These are phyloP conservation scores for Antheraea yamamai DNA, from an alignment of 2,888 invertebrate genomes.

Conservation along the genomic window DNA sequence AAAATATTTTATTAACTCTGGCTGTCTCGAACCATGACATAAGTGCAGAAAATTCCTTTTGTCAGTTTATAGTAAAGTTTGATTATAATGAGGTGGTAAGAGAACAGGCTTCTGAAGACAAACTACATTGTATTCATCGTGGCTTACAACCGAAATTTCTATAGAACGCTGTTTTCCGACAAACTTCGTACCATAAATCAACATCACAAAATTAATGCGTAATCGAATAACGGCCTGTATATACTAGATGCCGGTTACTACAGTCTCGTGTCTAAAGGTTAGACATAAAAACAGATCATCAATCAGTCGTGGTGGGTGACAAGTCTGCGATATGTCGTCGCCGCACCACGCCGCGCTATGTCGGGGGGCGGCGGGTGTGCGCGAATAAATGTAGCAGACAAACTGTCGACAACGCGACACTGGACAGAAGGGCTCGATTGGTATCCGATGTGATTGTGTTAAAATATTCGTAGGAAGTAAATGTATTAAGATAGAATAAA, in stretches of 20 bases:
- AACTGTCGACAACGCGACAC: neutral
- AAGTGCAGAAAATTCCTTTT: neutral
- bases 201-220: slow-evolving; percentile 1
- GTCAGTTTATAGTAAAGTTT: neutral
- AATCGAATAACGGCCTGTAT: slow-evolving; percentile 6
- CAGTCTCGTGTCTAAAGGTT: slow-evolving; percentile 1
- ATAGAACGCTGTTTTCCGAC: neutral
- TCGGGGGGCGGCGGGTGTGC: neutral
- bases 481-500: neutral
- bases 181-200: neutral
- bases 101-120: neutral
- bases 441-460: neutral
- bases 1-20: too few species aligned
- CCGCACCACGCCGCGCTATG: neutral
- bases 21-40: too few species aligned
- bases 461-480: neutral
- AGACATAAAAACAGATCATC: slow-evolving; percentile 19
- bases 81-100: neutral
- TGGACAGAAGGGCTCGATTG: slow-evolving; percentile 4
- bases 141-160: neutral
- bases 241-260: slow-evolving; percentile 4
- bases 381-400: neutral
- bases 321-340: slow-evolving; percentile 11
- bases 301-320: slow-evolving; percentile 18
- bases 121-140: neutral